Evolutionary conservation across 2,113 vertebrate species (phyloP), one percentile per base, ranked within the genome.

Genomic region (Lasiurus borealis): DNA sequence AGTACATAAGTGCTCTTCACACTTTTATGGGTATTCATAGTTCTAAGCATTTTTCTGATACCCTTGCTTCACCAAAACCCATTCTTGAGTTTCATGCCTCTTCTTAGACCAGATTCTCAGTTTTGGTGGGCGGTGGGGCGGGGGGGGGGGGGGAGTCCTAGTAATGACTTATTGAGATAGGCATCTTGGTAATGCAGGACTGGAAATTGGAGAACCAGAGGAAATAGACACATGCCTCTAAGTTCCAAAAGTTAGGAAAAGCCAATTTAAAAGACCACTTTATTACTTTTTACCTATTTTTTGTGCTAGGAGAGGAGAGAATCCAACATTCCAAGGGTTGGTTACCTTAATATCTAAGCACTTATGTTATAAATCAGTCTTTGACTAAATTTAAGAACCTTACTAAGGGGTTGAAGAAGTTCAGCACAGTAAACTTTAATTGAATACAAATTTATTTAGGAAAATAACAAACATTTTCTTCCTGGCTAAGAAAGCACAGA

Each of bases 181-280:
- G 36, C 15, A 57, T 95, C 73, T 83, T 89, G 40, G 46, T 83
- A 59, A 73, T 27, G 5, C 5, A 69, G 40, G 44, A 40, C 78
- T 8, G 48, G 84, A 83, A 71, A 78, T 11, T 27, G 5, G n/a
- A 90, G 54, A 92, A 73, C 66, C 72, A 31, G 1, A 91, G 69
- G 12, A 88, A 71, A 19, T 2, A 34, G 54, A 40, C 27, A 48
- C 12, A 50, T 54, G 44, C 21, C 36, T 88, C 34, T 68, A 29
- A 94, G 54, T 75, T 31, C 29, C 69, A 82, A 69, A 13, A 94
- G 12, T 92, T 52, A 90, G 71, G 48, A 75, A 94, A 82, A 92
- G 52, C 36, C 73, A 44, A 82, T 73, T 85, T 77, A 71, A 73
- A 80, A 75, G 50, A 12, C 31, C 34, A 25, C 86, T 77, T 81